These are phyloP conservation scores for Cathartes aura DNA, from an alignment of 2,113 vertebrate genomes.

Conservation along the genomic window DNA sequence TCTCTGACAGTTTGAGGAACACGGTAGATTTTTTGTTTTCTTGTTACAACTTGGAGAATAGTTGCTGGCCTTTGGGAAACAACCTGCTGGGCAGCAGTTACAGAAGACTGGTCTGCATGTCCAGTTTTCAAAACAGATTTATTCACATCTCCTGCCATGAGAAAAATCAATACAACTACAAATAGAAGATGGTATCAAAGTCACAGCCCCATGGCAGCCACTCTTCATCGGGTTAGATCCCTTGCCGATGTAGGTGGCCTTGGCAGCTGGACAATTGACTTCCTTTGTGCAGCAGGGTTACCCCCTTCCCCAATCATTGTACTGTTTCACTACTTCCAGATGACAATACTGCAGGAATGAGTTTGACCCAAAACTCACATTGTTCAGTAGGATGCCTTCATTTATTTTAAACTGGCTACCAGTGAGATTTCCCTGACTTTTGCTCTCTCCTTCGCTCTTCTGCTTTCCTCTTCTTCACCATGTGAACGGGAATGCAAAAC, in stretches of 20 bases:
- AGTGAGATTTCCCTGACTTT: not conserved
- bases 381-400: not conserved
- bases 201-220: not conserved
- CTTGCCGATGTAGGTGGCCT: not conserved
- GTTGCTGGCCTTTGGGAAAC: not conserved
- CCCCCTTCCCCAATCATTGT: fast-evolving
- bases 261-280: not conserved
- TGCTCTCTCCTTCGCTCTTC: not conserved
- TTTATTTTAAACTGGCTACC: not conserved
- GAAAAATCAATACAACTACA: not conserved
- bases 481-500: not conserved
- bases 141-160: not conserved
- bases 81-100: not conserved
- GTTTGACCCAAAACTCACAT: not conserved
- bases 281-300: not conserved
- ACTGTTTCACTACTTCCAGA: not conserved
- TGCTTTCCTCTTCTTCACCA: not conserved
- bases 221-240: not conserved
- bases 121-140: not conserved
- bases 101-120: not conserved
- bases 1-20: not conserved
- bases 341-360: not conserved
- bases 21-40: fast-evolving
- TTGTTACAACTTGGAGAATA: not conserved
- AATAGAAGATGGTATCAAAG: not conserved